A percentile compares a stretch with the other conserved stretches of the same genome.
phyloP scores from a whole-genome alignment of 2,113 vertebrate genomes.

The Onychostoma macrolepis region DNA sequence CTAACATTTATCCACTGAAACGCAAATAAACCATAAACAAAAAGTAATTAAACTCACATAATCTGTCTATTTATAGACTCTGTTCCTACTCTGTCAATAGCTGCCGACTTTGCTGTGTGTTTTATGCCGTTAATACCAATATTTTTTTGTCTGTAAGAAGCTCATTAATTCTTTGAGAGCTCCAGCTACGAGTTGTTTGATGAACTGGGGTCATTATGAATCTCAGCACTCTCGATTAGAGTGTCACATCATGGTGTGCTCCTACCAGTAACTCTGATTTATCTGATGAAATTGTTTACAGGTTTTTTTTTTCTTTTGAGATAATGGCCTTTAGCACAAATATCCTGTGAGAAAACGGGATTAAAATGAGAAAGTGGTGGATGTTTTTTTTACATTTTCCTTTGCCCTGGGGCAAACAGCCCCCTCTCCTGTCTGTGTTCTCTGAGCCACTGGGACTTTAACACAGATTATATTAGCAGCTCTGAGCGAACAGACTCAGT shows the following conservation, averaged over 20 bases:
- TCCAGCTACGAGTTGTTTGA: conserved; percentile 37
- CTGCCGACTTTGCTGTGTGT: not conserved
- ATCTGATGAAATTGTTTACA: conserved; percentile 44
- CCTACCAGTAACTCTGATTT: conserved; percentile 11
- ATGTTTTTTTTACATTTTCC: conserved; percentile 39
- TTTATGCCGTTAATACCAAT: conserved; percentile 1
- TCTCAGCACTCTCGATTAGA: conserved; percentile 42
- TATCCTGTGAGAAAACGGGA: conserved; percentile 20
- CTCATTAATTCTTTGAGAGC: conserved; percentile 37
- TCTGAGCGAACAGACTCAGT: conserved; percentile 35
- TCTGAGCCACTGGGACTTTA: conserved; percentile 44
- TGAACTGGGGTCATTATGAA: conserved; percentile 44
- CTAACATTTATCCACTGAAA: conserved; percentile 23
- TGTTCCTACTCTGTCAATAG: not conserved
- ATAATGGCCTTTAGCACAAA: conserved; percentile 34
- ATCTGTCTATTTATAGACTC: conserved; percentile 25
- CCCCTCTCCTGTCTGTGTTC: conserved; percentile 15
- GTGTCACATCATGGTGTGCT: conserved; percentile 22
- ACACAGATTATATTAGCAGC: conserved; percentile 35
- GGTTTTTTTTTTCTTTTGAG: not conserved
- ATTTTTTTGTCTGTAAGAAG: conserved; percentile 4
- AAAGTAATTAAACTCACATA: not conserved
- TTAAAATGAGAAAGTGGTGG: conserved; percentile 28
- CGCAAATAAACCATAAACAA: not conserved
- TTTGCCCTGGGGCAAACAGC: conserved; percentile 30